A percentile compares a stretch with the other conserved stretches of the same genome.
Conservation (phyloP, 2,113 vertebrate species). For the Monarcha castaneiventris region DNA sequence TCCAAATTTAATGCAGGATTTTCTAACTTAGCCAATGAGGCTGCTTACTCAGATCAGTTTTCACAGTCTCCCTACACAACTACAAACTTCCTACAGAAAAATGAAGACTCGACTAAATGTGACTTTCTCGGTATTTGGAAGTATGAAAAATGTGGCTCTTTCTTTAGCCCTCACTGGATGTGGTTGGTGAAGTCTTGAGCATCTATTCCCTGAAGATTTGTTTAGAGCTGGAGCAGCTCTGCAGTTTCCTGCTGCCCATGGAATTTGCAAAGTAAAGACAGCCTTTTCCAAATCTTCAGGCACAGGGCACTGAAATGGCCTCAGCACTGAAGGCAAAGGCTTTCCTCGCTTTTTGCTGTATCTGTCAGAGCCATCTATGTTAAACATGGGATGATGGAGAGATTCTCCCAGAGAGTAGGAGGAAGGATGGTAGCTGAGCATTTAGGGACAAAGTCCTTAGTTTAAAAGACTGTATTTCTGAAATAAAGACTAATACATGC, state of each 20-base stretch:
- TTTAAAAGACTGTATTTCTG: background rate
- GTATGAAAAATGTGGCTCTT: background rate
- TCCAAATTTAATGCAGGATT: background rate
- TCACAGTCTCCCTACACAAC: background rate
- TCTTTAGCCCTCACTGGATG: background rate
- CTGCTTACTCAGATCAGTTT: background rate
- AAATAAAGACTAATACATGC: background rate
- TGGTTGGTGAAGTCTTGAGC: background rate
- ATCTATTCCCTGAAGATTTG: background rate
- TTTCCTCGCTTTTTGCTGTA: background rate
- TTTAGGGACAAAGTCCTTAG: background rate
- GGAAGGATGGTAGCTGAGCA: background rate
- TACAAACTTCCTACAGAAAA: background rate
- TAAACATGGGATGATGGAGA: fast-evolving
- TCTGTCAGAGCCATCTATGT: background rate
- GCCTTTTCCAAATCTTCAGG: background rate
- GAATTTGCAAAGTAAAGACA: background rate
- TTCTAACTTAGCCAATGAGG: background rate
- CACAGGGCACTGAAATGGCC: background rate
- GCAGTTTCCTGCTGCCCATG: background rate
- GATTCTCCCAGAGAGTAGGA: background rate
- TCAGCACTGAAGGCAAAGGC: background rate
- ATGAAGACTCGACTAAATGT: background rate
- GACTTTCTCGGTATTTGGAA: background rate
- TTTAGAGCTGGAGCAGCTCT: background rate